phyloP scores from a whole-genome alignment of 2,888 invertebrate species.

The Uropetala carovei region DNA sequence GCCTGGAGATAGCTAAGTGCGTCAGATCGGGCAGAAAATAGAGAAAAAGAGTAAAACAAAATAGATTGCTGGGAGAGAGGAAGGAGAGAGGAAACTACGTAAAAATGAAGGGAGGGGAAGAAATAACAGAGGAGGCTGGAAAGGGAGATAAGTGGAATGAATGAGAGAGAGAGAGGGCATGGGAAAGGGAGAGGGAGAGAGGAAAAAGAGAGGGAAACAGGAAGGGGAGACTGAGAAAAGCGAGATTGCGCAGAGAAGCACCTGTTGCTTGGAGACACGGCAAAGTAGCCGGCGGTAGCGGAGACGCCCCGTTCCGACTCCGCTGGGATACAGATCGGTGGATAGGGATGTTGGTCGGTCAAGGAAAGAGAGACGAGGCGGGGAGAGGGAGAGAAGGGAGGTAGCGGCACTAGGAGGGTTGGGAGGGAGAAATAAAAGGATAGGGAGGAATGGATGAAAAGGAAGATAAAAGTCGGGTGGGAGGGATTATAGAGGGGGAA shows the following conservation, averaged over 20 bases:
- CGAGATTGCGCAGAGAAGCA: neutral
- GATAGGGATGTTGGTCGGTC: neutral
- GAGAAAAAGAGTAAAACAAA: no score
- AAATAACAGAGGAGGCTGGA: neutral
- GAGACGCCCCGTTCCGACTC: neutral
- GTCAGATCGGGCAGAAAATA: no score
- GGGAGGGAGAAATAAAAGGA: neutral
- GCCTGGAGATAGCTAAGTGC: no score
- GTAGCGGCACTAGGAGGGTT: neutral
- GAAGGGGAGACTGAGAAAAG: slow-evolving; percentile 37
- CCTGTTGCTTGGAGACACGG: slow-evolving; percentile 38
- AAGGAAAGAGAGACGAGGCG: neutral
- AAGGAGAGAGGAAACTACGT: neutral
- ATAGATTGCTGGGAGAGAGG: neutral
- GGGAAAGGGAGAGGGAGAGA: slow-evolving; percentile 54
- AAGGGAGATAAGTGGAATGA: neutral
- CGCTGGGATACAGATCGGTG: neutral
- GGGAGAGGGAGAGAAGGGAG: neutral
- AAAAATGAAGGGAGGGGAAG: slow-evolving; percentile 10
- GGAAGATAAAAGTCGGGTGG: neutral
- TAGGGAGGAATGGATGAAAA: slow-evolving; percentile 4
- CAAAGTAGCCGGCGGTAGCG: slow-evolving; percentile 21
- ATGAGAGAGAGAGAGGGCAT: slow-evolving; percentile 18
- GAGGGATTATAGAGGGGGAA: neutral
- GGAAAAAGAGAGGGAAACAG: neutral